These are phyloP conservation scores for Cardiocondyla obscurior DNA, from an alignment of 1,140 invertebrate species.

Conservation along the genomic window DNA sequence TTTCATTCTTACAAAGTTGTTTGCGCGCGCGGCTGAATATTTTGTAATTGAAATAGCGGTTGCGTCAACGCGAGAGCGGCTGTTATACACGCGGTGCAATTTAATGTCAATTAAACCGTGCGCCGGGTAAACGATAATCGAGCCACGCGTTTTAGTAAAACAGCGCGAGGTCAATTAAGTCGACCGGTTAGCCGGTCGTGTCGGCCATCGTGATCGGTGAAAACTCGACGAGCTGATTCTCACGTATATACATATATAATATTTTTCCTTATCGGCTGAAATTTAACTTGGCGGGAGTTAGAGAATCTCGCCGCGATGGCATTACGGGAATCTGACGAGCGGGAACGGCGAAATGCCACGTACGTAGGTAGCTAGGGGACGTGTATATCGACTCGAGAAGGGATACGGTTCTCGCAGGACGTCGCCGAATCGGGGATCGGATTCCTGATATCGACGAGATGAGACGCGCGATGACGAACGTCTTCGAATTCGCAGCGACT, in stretches of 20 bases:
- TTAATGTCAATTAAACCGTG: neutral
- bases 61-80: neutral
- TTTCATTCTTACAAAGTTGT: constrained; percentile 29
- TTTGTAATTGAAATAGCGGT: neutral
- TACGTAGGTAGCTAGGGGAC: constrained; percentile 8
- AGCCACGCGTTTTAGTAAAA: neutral
- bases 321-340: constrained; percentile 34
- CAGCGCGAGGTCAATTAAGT: neutral
- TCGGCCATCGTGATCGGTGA: neutral
- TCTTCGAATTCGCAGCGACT: neutral
- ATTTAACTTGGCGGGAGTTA: constrained; percentile 1
- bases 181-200: neutral
- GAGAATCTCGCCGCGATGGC: constrained; percentile 33
- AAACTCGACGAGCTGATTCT: constrained; percentile 7
- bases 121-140: neutral
- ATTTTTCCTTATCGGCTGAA: neutral
- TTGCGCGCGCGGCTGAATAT: neutral
- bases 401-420: constrained; percentile 22
- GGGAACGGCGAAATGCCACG: neutral
- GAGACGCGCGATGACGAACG: constrained; percentile 15
- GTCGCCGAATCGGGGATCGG: constrained; percentile 34
- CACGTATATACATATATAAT: too few relatives aligned
- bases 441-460: constrained; percentile 50
- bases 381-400: constrained; percentile 1
- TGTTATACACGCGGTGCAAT: neutral